These are phyloP conservation scores for Leucophenga varia DNA, from an alignment of 1,140 invertebrate species.

Conservation along the genomic window DNA sequence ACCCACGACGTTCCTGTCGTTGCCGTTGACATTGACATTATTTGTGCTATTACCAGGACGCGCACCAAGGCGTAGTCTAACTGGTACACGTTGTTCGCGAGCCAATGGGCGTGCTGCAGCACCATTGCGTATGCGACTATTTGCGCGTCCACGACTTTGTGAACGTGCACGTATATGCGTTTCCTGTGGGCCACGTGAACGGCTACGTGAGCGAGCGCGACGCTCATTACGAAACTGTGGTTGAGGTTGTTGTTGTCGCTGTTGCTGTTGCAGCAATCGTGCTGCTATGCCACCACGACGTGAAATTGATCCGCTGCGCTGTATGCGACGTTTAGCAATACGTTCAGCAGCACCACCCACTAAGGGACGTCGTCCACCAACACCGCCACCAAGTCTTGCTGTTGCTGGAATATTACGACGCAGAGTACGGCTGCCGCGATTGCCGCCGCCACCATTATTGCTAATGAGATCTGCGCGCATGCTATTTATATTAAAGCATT, in stretches of 20 bases:
- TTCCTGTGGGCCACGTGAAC: conserved; percentile 22
- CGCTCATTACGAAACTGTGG: too few species aligned
- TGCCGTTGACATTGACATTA: conserved; percentile 10
- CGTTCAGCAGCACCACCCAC: conserved; percentile 46
- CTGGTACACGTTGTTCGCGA: conserved; percentile 26
- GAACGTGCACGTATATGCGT: conserved; percentile 4
- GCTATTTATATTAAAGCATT: conserved; percentile 19
- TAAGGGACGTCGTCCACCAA: conserved; percentile 35
- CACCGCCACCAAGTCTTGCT: conserved; percentile 27
- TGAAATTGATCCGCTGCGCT: conserved; percentile 2
- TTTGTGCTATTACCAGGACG: conserved; percentile 27
- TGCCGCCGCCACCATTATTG: conserved; percentile 18
- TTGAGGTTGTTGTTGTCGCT: conserved; percentile 10
- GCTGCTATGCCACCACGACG: conserved; percentile 3
- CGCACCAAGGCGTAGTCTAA: conserved; percentile 43
- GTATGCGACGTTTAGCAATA: conserved; percentile 28
- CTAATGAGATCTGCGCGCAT: conserved; percentile 49
- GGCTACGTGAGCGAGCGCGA: conserved; percentile 34
- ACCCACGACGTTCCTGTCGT: too few species aligned
- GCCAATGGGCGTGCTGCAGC: conserved; percentile 8
- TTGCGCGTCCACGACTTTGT: conserved; percentile 20
- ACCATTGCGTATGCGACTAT: conserved; percentile 19
- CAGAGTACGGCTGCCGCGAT: conserved; percentile 14
- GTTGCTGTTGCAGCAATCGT: conserved; percentile 20
- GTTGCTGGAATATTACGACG: conserved; percentile 24